Evolutionary conservation across 2,888 invertebrate genomes (phyloP), one percentile per base, ranked within the genome.

Genomic region (Latheticus oryzae): DNA sequence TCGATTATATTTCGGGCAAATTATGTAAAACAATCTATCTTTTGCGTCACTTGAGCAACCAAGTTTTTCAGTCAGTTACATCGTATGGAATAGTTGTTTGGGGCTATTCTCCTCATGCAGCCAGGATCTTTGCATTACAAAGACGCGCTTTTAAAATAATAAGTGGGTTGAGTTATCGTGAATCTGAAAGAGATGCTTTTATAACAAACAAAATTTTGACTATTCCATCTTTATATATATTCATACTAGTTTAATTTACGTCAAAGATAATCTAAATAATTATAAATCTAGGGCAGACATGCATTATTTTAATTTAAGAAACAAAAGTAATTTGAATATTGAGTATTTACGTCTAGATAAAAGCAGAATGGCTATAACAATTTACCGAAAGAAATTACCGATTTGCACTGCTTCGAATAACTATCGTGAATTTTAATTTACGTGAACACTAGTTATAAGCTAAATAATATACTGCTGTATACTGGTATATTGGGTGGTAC

Each of bases 201-300:
- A 2, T 1, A 26, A n/a, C 2, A 26, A 2, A 3, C 8, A n/a
- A 2, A 2, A 26, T 26, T n/a, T 26, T 26, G 11, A 26, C 26
- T 1, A 2, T 26, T 26, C 26, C 26, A 11, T 26, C 26, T n/a
- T 26, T 26, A 26, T 26, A 26, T n/a, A n/a, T 28, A 28, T 28
- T 28, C 11, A 28, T 28, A 2, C 5, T 7, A 3, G 26, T 28
- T 28, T 28, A 28, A 28, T 28, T 7, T 28, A 28, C 11, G n/a
- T 24, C 26, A 28, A 28, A 28, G n/a, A 28, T 1, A 28, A 28
- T 28, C 9, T 28, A 7, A 4, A 1, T 28, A 7, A 28, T 28
- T 28, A 28, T 9, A 28, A 1, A 28, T n/a, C 26, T 4, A 28
- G 26, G 11, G 5, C 8, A 28, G 26, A 28, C 3, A 7, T 7